These are phyloP conservation scores for Nesidiocoris tenuis DNA, from an alignment of 2,888 invertebrate species.

Conservation along the genomic window DNA sequence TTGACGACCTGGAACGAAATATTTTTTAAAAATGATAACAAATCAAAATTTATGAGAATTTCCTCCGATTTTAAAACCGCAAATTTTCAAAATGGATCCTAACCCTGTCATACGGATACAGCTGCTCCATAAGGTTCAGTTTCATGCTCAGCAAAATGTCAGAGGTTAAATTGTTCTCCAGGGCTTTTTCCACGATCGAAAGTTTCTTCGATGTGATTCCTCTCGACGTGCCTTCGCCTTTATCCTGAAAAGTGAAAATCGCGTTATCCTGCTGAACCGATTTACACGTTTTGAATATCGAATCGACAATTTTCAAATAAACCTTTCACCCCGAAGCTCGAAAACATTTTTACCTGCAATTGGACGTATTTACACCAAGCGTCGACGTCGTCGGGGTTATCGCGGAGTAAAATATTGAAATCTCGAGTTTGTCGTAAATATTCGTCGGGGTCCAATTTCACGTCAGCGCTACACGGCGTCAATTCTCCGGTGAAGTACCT, in stretches of 20 bases:
- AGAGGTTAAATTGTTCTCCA: conserved; percentile 60
- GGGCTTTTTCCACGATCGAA: conserved; percentile 63
- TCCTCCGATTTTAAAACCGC: background rate
- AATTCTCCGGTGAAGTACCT: conserved; percentile 19
- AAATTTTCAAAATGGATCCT: no score
- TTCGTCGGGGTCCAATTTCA: conserved; percentile 54
- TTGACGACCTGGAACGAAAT: conserved; percentile 32
- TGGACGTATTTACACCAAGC: conserved; percentile 64
- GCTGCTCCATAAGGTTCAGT: conserved; percentile 57
- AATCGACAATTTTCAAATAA: no score
- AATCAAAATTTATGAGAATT: background rate
- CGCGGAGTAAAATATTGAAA: conserved; percentile 59
- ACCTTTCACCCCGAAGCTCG: no score
- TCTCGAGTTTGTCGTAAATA: conserved; percentile 58
- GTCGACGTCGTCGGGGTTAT: conserved; percentile 59
- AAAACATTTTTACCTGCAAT: conserved; percentile 58
- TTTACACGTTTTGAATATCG: no score
- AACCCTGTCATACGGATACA: conserved; percentile 62
- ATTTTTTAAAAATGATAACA: background rate
- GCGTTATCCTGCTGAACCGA: no score
- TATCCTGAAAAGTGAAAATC: conserved; percentile 54
- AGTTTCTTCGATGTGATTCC: conserved; percentile 60
- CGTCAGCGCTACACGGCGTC: background rate
- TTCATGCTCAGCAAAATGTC: conserved; percentile 59
- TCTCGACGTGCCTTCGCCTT: conserved; percentile 55